Evolutionary conservation across 2,888 invertebrate genomes (phyloP).

Genomic region (Pheosia tremula): DNA sequence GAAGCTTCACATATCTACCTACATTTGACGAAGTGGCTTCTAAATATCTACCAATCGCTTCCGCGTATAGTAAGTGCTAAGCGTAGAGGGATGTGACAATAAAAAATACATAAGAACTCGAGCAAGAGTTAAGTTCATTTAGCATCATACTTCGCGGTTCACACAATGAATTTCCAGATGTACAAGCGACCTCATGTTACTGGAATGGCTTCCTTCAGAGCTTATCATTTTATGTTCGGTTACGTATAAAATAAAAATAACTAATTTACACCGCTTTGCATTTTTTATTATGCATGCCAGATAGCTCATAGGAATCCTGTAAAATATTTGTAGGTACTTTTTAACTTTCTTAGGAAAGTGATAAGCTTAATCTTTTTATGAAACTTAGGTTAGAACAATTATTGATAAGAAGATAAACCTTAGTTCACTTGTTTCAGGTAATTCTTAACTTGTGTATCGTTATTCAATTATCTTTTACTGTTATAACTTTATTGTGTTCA

Average conservation of each 20-base stretch:
- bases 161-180: slow-evolving; percentile 67
- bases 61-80: slow-evolving; percentile 72
- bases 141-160: slow-evolving; percentile 73
- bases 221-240: slow-evolving; percentile 75
- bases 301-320: slow-evolving; percentile 75
- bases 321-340: slow-evolving; percentile 50
- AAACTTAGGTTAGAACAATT: not conserved
- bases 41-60: slow-evolving; percentile 67
- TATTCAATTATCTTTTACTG: no score
- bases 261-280: slow-evolving; percentile 80
- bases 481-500: no score
- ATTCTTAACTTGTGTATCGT: no score
- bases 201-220: slow-evolving; percentile 82
- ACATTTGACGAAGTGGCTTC: slow-evolving; percentile 73
- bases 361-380: not conserved
- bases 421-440: slow-evolving; percentile 2
- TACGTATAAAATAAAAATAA: slow-evolving; percentile 58
- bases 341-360: slow-evolving; percentile 20
- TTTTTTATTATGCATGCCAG: slow-evolving; percentile 82
- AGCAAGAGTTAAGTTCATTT: slow-evolving; percentile 68
- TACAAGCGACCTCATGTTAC: slow-evolving; percentile 66
- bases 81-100: slow-evolving; percentile 63
- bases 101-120: slow-evolving; percentile 52
- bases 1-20: slow-evolving; percentile 73
- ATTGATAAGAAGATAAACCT: not conserved